phyloP scores from a whole-genome alignment of 1,140 invertebrate genomes.

The Drosophila jambulina region DNA sequence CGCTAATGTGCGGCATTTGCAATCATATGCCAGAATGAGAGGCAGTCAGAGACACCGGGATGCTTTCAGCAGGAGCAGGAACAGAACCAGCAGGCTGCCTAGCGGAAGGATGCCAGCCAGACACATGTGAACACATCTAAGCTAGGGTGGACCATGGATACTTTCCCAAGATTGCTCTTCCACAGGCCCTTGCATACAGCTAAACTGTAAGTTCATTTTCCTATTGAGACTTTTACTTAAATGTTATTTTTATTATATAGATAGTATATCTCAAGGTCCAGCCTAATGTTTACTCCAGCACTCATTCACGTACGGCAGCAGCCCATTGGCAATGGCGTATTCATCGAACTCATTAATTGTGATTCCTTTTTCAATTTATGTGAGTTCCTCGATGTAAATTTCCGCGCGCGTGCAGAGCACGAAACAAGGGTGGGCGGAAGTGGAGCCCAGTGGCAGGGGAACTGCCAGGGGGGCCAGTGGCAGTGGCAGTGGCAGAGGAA shows the following conservation, averaged over 20 bases:
- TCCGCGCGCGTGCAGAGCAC: constrained; percentile 42
- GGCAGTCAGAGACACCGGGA: constrained; percentile 44
- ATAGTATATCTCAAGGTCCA: neutral
- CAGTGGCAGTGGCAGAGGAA: constrained; percentile 1
- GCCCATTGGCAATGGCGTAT: constrained; percentile 60
- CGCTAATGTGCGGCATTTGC: constrained; percentile 83
- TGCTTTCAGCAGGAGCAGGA: constrained; percentile 40
- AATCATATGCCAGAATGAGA: constrained; percentile 75
- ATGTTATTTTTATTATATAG: neutral
- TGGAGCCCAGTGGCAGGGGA: neutral
- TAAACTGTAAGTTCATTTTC: neutral
- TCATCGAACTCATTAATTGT: constrained; percentile 84
- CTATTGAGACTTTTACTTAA: neutral
- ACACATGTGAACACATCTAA: constrained; percentile 24
- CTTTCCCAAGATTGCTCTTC: neutral
- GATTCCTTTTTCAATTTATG: constrained; percentile 81
- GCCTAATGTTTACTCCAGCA: constrained; percentile 15
- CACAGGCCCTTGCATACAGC: neutral
- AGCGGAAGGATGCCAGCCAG: constrained; percentile 46
- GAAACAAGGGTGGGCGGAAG: constrained; percentile 9
- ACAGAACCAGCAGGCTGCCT: constrained; percentile 11
- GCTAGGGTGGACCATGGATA: constrained; percentile 22
- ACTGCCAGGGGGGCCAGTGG: neutral
- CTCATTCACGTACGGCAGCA: constrained; percentile 29
- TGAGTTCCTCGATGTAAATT: constrained; percentile 64